Evolutionary conservation across 37 sponge, comb jelly and placozoan species (phyloP), one percentile per base, ranked within the genome.

Genomic region (Ianthella basta): DNA sequence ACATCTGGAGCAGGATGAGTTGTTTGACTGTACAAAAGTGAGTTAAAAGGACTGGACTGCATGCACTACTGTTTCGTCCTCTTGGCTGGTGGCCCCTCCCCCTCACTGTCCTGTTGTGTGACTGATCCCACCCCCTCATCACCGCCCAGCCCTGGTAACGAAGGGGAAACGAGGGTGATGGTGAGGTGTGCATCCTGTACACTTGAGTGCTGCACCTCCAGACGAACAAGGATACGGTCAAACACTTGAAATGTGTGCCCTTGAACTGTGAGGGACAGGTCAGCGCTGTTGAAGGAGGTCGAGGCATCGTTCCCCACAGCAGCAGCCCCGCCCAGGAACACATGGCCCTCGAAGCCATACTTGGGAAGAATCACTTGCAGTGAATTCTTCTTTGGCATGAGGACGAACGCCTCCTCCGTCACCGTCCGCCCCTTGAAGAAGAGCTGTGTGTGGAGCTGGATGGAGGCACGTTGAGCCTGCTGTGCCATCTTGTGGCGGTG

Each of bases 401-500:
- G 84, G 55, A 98, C 89, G 41, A 88, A 98, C 14, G 88, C 97
- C 37, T 98, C 95, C 40, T 94, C 95, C 12, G 75, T 79, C 0
- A 61, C 39, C 0, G 68, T 66, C n/a, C 78, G 72, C 39, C 88
- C 89, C 65, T 91, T 92, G 91, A 98, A 94, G 86, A 92, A 96
- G 38, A 98, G 83, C 55, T 95, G 88, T 0, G 99, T 94, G 83
- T 94, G 91, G 27, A 98, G 97, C 30, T 82, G 81, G 24, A 98
- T 81, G 44, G 97, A 96, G 35, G 99, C 91, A 34, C 99, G 25
- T 38, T 88, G 87, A 0, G 95, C 99, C 27, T 91, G 87, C 87
- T 98, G 99, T 14, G 96, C 99, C 86, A 91, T 96, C 84, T 92
- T 87, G 87, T 98, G 99, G 0, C 99, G 75, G 59, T 87, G 77